A percentile compares a stretch with the other conserved stretches of the same genome.
Evolutionary conservation across 2,113 vertebrate genomes (phyloP).

Genomic region (Barnardius zonarius): DNA sequence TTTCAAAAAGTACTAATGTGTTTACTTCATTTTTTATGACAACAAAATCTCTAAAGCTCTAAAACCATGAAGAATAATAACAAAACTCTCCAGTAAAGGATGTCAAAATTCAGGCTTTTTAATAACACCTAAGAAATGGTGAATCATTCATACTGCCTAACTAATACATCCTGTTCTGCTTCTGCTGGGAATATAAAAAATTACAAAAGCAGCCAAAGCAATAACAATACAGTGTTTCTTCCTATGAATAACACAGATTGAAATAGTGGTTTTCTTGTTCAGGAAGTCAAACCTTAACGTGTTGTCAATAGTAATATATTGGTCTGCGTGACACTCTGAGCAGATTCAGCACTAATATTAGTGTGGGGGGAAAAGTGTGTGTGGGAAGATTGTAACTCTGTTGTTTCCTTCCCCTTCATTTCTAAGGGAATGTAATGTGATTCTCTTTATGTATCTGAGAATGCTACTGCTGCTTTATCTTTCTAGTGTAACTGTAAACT

Average conservation of each 20-base stretch:
- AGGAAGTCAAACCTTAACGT: background rate
- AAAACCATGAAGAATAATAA: background rate
- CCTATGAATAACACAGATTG: conserved; percentile 43
- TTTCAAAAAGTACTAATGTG: background rate
- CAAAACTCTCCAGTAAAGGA: background rate
- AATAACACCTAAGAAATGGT: background rate
- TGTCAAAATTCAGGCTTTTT: conserved; percentile 45
- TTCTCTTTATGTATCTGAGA: background rate
- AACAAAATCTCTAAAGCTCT: background rate
- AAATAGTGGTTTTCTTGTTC: conserved; percentile 57
- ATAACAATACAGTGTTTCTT: background rate
- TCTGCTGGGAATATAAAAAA: conserved; percentile 18
- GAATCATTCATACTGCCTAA: conserved; percentile 32
- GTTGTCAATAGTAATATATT: conserved; percentile 54
- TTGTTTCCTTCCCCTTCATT: background rate
- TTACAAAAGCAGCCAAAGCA: conserved; percentile 46
- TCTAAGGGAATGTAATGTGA: background rate
- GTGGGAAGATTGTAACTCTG: background rate
- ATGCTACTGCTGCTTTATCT: background rate
- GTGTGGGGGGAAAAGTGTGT: background rate
- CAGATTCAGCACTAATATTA: background rate
- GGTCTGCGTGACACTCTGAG: background rate
- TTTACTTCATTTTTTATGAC: background rate
- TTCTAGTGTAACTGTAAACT: background rate
- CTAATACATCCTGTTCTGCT: conserved; percentile 39